Conservation (phyloP, 2,888 invertebrate genomes). For the Gryllus longicercus region DNA sequence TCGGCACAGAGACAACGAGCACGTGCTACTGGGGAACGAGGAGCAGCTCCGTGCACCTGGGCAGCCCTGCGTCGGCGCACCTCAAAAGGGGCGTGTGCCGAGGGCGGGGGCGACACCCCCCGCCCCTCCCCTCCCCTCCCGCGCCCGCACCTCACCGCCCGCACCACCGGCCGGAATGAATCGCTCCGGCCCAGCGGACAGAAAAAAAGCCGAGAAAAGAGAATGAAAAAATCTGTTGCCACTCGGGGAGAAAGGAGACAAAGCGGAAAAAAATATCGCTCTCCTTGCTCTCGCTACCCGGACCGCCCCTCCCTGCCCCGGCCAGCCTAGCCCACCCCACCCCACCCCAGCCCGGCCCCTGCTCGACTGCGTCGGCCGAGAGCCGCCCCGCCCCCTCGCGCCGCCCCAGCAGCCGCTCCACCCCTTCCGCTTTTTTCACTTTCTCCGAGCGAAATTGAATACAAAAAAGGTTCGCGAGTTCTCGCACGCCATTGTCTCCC, state of each 20-base stretch:
- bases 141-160: neutral
- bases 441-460: neutral
- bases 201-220: neutral
- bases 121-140: neutral
- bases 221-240: slow-evolving; percentile 11
- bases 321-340: neutral
- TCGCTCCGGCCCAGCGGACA: slow-evolving; percentile 6
- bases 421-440: neutral
- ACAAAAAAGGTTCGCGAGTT: neutral
- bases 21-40: too few relatives aligned
- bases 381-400: neutral
- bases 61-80: neutral
- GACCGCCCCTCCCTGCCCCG: neutral
- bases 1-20: too few relatives aligned
- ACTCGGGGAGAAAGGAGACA: slow-evolving; percentile 10
- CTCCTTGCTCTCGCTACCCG: neutral
- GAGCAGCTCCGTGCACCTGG: neutral
- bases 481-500: neutral
- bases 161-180: neutral
- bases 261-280: neutral
- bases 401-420: neutral
- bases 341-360: neutral
- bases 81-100: neutral
- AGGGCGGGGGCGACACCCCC: neutral
- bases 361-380: too few relatives aligned